Evolutionary conservation across 1,140 invertebrate genomes (phyloP), one percentile per base, ranked within the genome.

Genomic region (Drosophila sucinea): DNA sequence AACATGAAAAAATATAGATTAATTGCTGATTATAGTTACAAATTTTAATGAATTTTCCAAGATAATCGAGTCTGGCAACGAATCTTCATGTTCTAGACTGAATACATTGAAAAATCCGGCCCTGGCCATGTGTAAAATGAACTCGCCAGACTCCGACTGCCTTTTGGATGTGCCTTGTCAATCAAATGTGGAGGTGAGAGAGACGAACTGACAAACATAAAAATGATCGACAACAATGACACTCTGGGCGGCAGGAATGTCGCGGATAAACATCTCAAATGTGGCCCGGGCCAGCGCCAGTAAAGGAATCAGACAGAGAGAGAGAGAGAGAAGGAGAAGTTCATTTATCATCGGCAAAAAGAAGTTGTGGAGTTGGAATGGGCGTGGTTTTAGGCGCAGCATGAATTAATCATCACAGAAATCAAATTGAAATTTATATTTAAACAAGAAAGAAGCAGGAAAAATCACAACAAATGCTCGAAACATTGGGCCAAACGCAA

Each of bases 151-250:
- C 51, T 72, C 54, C 40, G 35, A 51, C 64, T 58, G 54, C 35
- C 56, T 47, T 41, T 62, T 68, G 56, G 33, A 69, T 60, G 70
- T 57, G 70, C 63, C 79, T 73, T 89, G 83, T 86, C 84, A 86
- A 86, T 86, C 83, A 86, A 83, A 73, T 71, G 67, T 60, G 41
- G 51, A 62, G 11, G 33, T 27, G 25, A 44, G 56, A 51, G 56
- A 62, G 27, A 44, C 60, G 11, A 44, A 44, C 38, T 58, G 63
- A 70, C 35, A 47, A 77, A 71, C 82, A 86, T 86, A 87, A 86
- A 86, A 86, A 86, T 86, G 83, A 86, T 86, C 83, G 83, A 86
- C 83, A 86, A 87, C 83, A 86, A 86, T 87, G 83, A 86, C 83
- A 86, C 83, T 87, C 83, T 86, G 83, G 83, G 83, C 83, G 83